Evolutionary conservation across 1,140 invertebrate species (phyloP), one percentile per base, ranked within the genome.

Genomic region (Pteromalus puparum): DNA sequence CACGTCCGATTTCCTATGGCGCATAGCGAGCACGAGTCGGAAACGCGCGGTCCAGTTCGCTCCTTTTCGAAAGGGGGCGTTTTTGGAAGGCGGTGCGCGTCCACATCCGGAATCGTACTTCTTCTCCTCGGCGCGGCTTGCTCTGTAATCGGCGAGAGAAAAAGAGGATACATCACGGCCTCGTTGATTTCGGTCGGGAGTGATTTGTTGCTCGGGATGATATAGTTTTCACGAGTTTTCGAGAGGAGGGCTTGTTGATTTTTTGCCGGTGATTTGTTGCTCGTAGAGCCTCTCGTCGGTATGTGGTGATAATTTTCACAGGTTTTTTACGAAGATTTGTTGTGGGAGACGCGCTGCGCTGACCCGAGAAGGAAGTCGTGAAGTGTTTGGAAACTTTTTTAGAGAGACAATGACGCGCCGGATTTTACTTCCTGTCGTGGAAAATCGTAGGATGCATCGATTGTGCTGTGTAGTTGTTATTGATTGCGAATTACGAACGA

Each of bases 181-280:
- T 38, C 21, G 72, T 73, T 73, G 72, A 73, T 73, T 73, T 73
- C 24, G 53, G 53, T n/a, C 21, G 53, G 18, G 68, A n/a, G 68
- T 72, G 68, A 72, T 72, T 72, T 72, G 68, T 72, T 72, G 68
- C 26, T 34, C 68, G 68, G 68, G 53, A 21, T 61, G 53, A 61
- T 61, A 61, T 61, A 61, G 53, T 61, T 61, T 61, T 61, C 53
- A 61, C 53, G 53, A 21, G 2, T 42, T 61, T 21, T 61, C 7
- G 15, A 48, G 15, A 48, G 21, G 53, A 61, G 53, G 53, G 53
- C 53, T 61, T 61, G 53, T 61, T 61, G 53, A 61, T 61, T 61
- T 61, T 61, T 61, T 34, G 68, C 28, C 68, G 68, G 26, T 72
- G 68, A 72, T 72, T 72, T 72, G 68, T 72, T 72, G 68, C 26